These are phyloP conservation scores for Metopia argyrocephala DNA, from an alignment of 2,888 invertebrate species.

Conservation along the genomic window DNA sequence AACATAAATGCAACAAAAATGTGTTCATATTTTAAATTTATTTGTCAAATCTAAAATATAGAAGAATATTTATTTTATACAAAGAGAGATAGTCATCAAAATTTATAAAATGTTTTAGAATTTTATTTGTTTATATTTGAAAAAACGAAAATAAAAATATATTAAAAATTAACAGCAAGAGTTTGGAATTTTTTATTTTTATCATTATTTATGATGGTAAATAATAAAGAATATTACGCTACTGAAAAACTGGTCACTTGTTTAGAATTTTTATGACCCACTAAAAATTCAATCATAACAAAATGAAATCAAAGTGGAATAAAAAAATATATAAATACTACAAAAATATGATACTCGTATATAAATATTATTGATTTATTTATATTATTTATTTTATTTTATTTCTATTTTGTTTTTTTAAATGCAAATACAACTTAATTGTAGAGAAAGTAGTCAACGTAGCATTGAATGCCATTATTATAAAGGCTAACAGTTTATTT, in stretches of 20 bases:
- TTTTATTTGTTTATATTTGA: constrained; percentile 18
- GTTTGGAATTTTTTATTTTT: constrained; percentile 21
- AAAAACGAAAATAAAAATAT: background rate
- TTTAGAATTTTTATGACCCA: constrained; percentile 29
- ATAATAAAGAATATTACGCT: constrained; percentile 6
- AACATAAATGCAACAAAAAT: too few relatives aligned
- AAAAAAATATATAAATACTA: background rate
- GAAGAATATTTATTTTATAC: too few relatives aligned
- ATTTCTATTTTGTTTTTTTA: too few relatives aligned
- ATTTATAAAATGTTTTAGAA: constrained; percentile 9
- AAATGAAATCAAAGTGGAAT: background rate
- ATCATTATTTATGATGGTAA: constrained; percentile 17
- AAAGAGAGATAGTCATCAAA: too few relatives aligned
- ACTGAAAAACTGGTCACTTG: background rate
- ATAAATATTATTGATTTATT: constrained; percentile 2
- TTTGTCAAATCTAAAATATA: too few relatives aligned
- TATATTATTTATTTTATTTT: background rate
- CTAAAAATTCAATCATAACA: constrained; percentile 16
- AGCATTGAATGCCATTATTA: too few relatives aligned
- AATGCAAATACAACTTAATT: too few relatives aligned
- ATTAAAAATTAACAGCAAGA: constrained; percentile 10
- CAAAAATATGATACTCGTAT: constrained; percentile 13
- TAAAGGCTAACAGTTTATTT: too few relatives aligned
- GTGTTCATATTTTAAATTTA: too few relatives aligned
- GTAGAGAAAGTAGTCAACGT: too few relatives aligned